Evolutionary conservation across 2,888 invertebrate species (phyloP).

Genomic region (Campaea margaritaria): DNA sequence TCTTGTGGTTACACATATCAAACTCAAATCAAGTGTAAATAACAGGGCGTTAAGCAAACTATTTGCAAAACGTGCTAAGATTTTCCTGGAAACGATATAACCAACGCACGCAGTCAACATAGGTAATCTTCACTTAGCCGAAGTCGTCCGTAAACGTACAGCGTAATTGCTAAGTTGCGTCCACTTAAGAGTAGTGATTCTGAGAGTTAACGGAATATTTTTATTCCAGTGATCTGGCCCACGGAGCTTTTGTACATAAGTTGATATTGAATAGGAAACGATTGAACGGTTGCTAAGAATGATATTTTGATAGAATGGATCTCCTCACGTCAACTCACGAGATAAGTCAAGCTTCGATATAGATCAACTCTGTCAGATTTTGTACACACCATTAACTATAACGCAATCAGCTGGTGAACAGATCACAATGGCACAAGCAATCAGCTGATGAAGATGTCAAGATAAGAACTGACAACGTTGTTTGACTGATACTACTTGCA

Average conservation of each 20-base stretch:
- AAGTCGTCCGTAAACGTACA: slow-evolving; percentile 45
- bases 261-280: background rate
- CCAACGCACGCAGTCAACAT: slow-evolving; percentile 63
- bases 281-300: background rate
- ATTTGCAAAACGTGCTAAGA: slow-evolving; percentile 4
- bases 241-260: background rate
- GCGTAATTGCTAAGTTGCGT: slow-evolving; percentile 43
- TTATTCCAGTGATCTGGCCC: background rate
- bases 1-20: background rate
- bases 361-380: slow-evolving; percentile 60
- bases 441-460: slow-evolving; percentile 61
- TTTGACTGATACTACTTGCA: slow-evolving; percentile 40
- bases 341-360: slow-evolving; percentile 37
- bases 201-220: slow-evolving; percentile 4
- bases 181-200: slow-evolving; percentile 31
- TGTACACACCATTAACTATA: slow-evolving; percentile 64
- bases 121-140: slow-evolving; percentile 62
- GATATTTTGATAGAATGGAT: slow-evolving; percentile 1
- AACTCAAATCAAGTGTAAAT: too few species aligned
- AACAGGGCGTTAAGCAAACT: background rate
- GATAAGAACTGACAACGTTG: slow-evolving; percentile 53
- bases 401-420: slow-evolving; percentile 55
- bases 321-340: slow-evolving; percentile 1
- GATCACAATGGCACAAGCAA: slow-evolving; percentile 52
- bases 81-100: slow-evolving; percentile 61